Evolutionary conservation across 2,797 vertebrate genomes (phyloP), one percentile per base, ranked within the genome.

Genomic region (Muraenolepis orangiensis): DNA sequence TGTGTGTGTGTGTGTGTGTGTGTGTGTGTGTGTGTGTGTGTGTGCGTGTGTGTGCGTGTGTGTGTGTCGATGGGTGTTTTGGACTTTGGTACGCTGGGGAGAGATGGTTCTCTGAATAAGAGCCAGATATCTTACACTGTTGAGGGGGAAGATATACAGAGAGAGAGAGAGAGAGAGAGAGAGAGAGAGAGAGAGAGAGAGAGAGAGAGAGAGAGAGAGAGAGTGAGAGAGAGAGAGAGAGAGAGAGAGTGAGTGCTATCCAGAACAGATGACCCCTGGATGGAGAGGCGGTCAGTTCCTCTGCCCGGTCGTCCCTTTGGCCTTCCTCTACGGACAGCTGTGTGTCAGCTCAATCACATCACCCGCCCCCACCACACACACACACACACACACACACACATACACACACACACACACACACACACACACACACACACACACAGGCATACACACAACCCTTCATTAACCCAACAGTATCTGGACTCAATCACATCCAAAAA

Each of bases 401-500:
- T 11, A 40, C 38, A 40, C 38, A 40, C 38, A 40, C 38, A 42
- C 40, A 42, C 40, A 42, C 40, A 6, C 20, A 42, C 40, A 42
- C 40, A 42, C 40, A 42, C 40, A 34, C 32, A 34, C 32, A 34
- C 42, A 20, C 42, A 46, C 42, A 46, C 42, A 46, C 16, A 46
- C 42, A 46, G 14, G 20, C 42, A 46, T 16, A 46, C 42, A 46
- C 42, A 46, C 42, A 46, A 67, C 30, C 28, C 31, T 32, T 12
- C 18, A 69, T 32, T 29, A 68, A 12, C 11, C 16, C 16, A 29
- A 46, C 42, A 46, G 42, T 70, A 64, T 81, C 81, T 84, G 82
- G 87, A 86, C 76, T 61, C 74, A 74, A 81, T 83, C 1, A 18
- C 74, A 78, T 83, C 85, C 87, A 86, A 74, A 75, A 80, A 66